A percentile compares a stretch with the other conserved stretches of the same genome.
Evolutionary conservation across 2,113 vertebrate genomes (phyloP).

Genomic region (Panthera leo): DNA sequence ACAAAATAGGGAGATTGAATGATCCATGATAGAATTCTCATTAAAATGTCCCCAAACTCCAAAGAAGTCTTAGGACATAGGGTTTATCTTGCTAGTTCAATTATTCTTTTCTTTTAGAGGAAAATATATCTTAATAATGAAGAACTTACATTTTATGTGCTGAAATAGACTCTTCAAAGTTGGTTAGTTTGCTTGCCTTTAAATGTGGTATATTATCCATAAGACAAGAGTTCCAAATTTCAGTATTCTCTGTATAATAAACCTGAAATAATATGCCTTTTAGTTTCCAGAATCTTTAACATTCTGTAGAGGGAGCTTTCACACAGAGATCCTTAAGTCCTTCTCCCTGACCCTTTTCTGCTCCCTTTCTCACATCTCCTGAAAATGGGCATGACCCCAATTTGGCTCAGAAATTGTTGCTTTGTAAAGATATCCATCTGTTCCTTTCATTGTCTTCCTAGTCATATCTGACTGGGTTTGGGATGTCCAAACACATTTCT

Average conservation of each 20-base stretch:
- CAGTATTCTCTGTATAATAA: background rate
- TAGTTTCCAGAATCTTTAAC: conserved; percentile 19
- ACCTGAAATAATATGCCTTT: conserved; percentile 2
- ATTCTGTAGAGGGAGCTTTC: background rate
- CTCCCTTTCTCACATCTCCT: conserved; percentile 35
- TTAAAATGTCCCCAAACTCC: background rate
- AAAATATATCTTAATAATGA: background rate
- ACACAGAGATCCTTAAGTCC: background rate
- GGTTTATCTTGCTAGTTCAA: background rate
- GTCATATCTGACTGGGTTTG: conserved; percentile 51
- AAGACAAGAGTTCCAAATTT: background rate
- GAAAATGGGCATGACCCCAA: conserved; percentile 54
- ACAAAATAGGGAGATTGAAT: background rate
- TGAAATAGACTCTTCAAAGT: conserved; percentile 24
- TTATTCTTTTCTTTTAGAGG: background rate
- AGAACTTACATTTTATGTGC: background rate
- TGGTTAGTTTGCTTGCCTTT: conserved; percentile 15
- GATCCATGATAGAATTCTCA: background rate
- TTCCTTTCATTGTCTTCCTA: conserved; percentile 71
- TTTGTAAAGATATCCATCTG: conserved; percentile 74
- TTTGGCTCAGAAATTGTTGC: conserved; percentile 37
- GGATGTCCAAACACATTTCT: conserved; percentile 64
- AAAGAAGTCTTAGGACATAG: background rate
- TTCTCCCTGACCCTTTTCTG: background rate
- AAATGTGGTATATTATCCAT: background rate